These are phyloP conservation scores for Euschistus heros DNA, from an alignment of 1,140 invertebrate species.

Conservation along the genomic window DNA sequence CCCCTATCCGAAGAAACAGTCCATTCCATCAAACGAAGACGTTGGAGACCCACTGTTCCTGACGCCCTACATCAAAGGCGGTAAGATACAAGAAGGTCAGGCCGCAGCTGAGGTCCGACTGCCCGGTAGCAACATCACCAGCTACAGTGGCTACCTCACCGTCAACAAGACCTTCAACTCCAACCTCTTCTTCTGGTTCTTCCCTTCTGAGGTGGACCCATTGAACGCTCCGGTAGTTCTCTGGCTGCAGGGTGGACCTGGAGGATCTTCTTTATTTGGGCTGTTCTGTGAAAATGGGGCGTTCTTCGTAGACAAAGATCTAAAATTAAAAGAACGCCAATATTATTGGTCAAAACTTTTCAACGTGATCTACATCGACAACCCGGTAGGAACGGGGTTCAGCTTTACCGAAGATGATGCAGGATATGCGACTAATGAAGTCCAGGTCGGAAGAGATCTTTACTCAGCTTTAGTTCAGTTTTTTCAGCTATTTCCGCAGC, in stretches of 20 bases:
- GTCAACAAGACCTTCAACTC: slow-evolving; percentile 53
- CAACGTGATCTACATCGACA: slow-evolving; percentile 74
- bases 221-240: slow-evolving; percentile 50
- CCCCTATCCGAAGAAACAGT: background rate
- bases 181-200: slow-evolving; percentile 83
- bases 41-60: slow-evolving; percentile 25
- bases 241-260: slow-evolving; percentile 69
- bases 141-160: slow-evolving; percentile 58
- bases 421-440: slow-evolving; percentile 11
- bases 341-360: slow-evolving; percentile 44
- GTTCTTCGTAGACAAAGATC: slow-evolving; percentile 35
- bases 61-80: slow-evolving; percentile 26
- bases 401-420: slow-evolving; percentile 24
- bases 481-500: slow-evolving; percentile 47
- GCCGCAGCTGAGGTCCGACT: slow-evolving; percentile 22
- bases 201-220: slow-evolving; percentile 49
- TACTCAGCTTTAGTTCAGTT: slow-evolving; percentile 57
- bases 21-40: background rate
- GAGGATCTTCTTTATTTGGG: slow-evolving; percentile 68
- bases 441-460: slow-evolving; percentile 49
- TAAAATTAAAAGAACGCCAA: slow-evolving; percentile 36
- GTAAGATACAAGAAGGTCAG: slow-evolving; percentile 21
- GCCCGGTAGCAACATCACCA: slow-evolving; percentile 16
- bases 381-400: slow-evolving; percentile 34
- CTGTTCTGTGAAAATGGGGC: slow-evolving; percentile 77